Conservation (phyloP, 2,888 invertebrate species). For the Anagyrus pseudococci region DNA sequence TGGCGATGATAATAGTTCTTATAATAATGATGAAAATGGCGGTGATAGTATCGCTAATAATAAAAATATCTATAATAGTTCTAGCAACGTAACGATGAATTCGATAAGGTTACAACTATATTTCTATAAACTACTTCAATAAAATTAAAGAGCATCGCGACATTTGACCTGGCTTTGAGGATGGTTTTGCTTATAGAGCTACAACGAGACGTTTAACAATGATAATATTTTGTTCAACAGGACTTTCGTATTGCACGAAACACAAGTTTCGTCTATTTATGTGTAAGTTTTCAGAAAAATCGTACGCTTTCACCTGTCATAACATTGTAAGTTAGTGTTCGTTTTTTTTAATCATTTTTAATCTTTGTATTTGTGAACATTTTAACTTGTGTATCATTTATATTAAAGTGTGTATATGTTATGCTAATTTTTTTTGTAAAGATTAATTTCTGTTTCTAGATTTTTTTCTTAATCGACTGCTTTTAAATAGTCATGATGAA, state of each 20-base stretch:
- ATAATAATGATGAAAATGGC: background rate
- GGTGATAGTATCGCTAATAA: slow-evolving; percentile 8
- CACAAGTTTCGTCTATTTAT: slow-evolving; percentile 27
- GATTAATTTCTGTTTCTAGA: background rate
- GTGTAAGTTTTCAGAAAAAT: slow-evolving; percentile 31
- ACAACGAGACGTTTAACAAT: slow-evolving; percentile 41
- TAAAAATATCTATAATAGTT: slow-evolving; percentile 16
- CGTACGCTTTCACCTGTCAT: slow-evolving; percentile 4
- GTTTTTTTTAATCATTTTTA: slow-evolving; percentile 3
- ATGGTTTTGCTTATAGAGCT: slow-evolving; percentile 34
- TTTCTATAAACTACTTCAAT: slow-evolving; percentile 1
- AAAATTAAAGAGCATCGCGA: slow-evolving; percentile 30
- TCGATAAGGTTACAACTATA: slow-evolving; percentile 1
- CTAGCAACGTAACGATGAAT: slow-evolving; percentile 17
- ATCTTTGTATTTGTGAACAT: slow-evolving; percentile 3
- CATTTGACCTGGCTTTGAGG: slow-evolving; percentile 35
- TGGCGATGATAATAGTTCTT: background rate
- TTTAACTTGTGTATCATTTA: slow-evolving; percentile 6
- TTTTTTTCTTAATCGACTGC: slow-evolving; percentile 3
- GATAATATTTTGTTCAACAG: slow-evolving; percentile 39
- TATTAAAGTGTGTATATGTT: slow-evolving; percentile 3
- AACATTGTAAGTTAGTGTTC: slow-evolving; percentile 1
- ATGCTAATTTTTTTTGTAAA: background rate
- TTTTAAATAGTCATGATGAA: slow-evolving; percentile 19
- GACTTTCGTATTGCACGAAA: slow-evolving; percentile 39